phyloP scores from a whole-genome alignment of 2,113 vertebrate species.

The Geococcyx californianus region DNA sequence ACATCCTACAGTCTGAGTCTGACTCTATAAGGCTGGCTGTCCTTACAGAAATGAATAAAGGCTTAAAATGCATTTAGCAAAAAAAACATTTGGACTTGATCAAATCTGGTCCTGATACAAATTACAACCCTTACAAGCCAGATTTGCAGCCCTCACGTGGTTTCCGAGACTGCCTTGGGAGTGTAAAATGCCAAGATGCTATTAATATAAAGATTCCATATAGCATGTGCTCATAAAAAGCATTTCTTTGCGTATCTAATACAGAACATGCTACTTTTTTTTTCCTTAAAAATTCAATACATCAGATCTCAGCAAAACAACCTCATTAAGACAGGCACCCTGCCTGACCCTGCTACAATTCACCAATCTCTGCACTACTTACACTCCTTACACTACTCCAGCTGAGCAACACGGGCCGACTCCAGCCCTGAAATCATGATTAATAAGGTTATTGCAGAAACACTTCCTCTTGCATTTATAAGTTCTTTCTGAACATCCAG shows the following conservation, averaged over 20 bases:
- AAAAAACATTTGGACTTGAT: not conserved
- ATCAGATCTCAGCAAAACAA: not conserved
- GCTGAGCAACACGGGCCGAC: not conserved
- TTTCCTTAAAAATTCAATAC: not conserved
- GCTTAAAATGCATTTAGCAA: not conserved
- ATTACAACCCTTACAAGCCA: not conserved
- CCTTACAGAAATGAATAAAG: not conserved
- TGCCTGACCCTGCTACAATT: not conserved
- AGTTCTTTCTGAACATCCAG: not conserved
- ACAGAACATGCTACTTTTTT: not conserved
- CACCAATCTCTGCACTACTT: too few relatives aligned
- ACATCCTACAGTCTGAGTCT: not conserved
- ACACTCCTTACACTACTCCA: not conserved
- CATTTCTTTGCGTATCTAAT: not conserved
- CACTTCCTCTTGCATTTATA: not conserved
- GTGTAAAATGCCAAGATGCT: slow-evolving; percentile 20
- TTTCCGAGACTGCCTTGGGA: slow-evolving; percentile 30
- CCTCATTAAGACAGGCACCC: not conserved
- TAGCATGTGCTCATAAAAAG: not conserved
- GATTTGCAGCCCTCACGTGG: slow-evolving; percentile 3
- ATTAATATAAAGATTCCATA: not conserved
- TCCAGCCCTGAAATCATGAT: not conserved
- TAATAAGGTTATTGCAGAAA: not conserved
- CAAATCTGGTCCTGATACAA: not conserved
- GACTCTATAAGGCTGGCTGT: not conserved